A percentile compares a stretch with the other conserved stretches of the same genome.
Evolutionary conservation across 2,888 invertebrate genomes (phyloP).

Genomic region (Galerucella nymphaeae): DNA sequence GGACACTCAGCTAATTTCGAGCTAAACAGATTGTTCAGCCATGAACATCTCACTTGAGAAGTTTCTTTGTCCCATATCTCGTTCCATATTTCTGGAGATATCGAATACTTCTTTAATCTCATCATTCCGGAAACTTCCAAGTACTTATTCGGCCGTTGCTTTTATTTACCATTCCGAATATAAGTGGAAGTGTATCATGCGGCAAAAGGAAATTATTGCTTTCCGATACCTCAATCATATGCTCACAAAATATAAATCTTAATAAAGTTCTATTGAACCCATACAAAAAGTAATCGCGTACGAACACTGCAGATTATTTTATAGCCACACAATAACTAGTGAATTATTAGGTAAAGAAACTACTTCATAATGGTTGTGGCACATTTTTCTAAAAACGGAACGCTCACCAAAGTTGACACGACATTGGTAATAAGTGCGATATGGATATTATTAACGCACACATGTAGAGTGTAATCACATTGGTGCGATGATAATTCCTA

Average conservation of each 20-base stretch:
- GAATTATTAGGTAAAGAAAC: too few species aligned
- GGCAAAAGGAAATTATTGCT: background rate
- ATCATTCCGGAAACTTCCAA: constrained; percentile 35
- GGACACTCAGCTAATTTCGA: constrained; percentile 25
- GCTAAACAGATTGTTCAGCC: constrained; percentile 20
- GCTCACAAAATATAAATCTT: background rate
- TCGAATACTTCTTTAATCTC: constrained; percentile 38
- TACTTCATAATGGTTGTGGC: too few species aligned
- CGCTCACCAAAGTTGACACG: too few species aligned
- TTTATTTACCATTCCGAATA: constrained; percentile 31
- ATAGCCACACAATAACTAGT: too few species aligned
- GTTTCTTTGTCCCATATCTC: constrained; percentile 35
- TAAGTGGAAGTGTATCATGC: constrained; percentile 33
- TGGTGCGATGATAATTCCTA: too few species aligned
- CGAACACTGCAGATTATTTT: too few species aligned
- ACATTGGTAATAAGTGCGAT: too few species aligned
- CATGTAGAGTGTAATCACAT: too few species aligned
- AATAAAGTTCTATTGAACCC: background rate
- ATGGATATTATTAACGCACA: too few species aligned
- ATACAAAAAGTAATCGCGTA: too few species aligned
- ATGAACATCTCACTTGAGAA: constrained; percentile 30
- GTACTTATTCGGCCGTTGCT: constrained; percentile 33
- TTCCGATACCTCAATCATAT: background rate
- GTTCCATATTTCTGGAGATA: constrained; percentile 38
- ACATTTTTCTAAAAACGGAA: too few species aligned